phyloP scores from a whole-genome alignment of 1,140 invertebrate genomes.

The Tetragonula clypearis region DNA sequence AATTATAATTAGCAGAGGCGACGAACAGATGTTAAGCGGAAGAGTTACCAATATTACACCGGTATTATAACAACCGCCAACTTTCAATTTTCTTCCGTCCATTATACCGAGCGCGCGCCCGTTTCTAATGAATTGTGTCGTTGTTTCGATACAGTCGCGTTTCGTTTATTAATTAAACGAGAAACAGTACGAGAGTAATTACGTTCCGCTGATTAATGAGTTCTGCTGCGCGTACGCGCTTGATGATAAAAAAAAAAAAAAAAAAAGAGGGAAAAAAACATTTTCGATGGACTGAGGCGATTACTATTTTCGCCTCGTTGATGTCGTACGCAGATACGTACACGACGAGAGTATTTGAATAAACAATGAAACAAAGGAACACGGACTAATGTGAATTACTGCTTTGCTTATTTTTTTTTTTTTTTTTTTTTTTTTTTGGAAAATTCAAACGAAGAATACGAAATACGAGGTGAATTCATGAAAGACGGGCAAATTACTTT shows the following conservation, averaged over 20 bases:
- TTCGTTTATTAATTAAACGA: background rate
- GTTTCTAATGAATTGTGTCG: background rate
- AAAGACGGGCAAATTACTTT: no score
- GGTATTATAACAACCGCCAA: background rate
- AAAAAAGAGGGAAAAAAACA: background rate
- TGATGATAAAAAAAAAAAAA: background rate
- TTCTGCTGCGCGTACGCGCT: background rate
- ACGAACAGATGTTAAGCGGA: background rate
- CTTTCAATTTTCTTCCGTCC: background rate
- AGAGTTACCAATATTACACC: background rate
- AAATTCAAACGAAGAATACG: no score
- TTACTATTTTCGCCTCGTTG: background rate
- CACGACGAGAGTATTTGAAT: background rate
- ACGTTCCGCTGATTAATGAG: background rate
- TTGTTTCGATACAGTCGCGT: background rate
- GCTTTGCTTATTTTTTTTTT: background rate
- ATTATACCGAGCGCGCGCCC: background rate
- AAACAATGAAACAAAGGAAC: background rate
- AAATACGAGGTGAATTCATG: no score
- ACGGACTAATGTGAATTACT: background rate
- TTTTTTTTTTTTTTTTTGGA: no score
- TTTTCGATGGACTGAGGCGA: background rate
- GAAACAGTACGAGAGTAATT: background rate
- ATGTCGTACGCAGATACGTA: background rate
- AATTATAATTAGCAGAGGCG: background rate